Evolutionary conservation across 2,888 invertebrate genomes (phyloP).

Genomic region (Phengaris arion): DNA sequence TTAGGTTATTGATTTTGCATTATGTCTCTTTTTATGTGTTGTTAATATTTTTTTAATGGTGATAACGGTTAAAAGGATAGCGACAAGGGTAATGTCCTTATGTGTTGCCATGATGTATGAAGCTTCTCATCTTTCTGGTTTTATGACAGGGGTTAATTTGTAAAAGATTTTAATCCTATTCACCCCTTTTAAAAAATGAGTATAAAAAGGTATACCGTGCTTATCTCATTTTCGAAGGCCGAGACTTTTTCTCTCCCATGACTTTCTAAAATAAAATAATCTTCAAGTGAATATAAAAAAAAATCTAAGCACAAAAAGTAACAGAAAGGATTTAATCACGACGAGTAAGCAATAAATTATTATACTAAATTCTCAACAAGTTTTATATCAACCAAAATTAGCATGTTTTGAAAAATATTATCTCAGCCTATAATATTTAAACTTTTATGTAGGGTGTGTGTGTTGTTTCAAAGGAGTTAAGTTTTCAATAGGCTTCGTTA

Average conservation of each 20-base stretch:
- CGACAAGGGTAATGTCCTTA: neutral
- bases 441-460: conserved; percentile 3
- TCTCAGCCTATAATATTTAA: conserved; percentile 19
- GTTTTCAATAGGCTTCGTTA: conserved; percentile 17
- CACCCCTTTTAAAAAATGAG: neutral
- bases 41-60: conserved; percentile 23
- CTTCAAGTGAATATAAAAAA: neutral
- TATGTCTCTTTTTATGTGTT: conserved; percentile 17
- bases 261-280: neutral
- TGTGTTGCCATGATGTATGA: neutral
- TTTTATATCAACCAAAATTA: conserved; percentile 5
- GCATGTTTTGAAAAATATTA: neutral
- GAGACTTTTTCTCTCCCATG: neutral
- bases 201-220: neutral
- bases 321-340: neutral
- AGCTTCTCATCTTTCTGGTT: neutral
- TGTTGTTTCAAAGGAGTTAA: conserved; percentile 24
- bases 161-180: neutral
- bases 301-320: neutral
- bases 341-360: neutral
- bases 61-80: conserved; percentile 9
- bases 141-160: conserved; percentile 10
- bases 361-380: neutral
- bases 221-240: neutral
- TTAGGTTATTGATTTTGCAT: conserved; percentile 19